Evolutionary conservation across 2,113 vertebrate genomes (phyloP).

Genomic region (Lates calcarifer): DNA sequence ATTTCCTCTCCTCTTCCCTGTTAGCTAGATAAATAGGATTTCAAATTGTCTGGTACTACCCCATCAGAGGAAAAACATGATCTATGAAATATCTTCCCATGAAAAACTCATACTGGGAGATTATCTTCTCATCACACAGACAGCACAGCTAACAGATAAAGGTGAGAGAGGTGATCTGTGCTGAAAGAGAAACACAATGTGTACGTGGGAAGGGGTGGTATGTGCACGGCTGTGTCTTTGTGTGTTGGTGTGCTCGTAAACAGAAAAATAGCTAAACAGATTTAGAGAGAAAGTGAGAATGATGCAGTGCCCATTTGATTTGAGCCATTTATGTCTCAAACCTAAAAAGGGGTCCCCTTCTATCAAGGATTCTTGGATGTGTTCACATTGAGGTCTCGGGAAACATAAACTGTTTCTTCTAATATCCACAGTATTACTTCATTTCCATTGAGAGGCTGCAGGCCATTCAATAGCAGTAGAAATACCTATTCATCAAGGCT

Average conservation of each 20-base stretch:
- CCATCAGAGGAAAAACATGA: slow-evolving; percentile 70
- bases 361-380: slow-evolving; percentile 66
- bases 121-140: slow-evolving; percentile 75
- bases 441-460: slow-evolving; percentile 64
- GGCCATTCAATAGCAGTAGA: slow-evolving; percentile 74
- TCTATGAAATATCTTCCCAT: slow-evolving; percentile 78
- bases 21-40: slow-evolving; percentile 76
- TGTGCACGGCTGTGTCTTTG: background rate
- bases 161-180: slow-evolving; percentile 60
- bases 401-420: slow-evolving; percentile 75
- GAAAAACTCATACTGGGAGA: slow-evolving; percentile 72
- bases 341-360: slow-evolving; percentile 23
- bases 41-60: slow-evolving; percentile 76
- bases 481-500: slow-evolving; percentile 81
- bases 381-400: slow-evolving; percentile 61
- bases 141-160: slow-evolving; percentile 66
- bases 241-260: slow-evolving; percentile 28
- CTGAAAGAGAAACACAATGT: slow-evolving; percentile 41
- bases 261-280: slow-evolving; percentile 12
- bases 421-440: slow-evolving; percentile 73
- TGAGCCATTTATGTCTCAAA: background rate
- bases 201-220: slow-evolving; percentile 2
- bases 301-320: slow-evolving; percentile 1
- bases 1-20: slow-evolving; percentile 72
- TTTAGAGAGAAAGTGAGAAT: slow-evolving; percentile 28